Evolutionary conservation across 2,888 invertebrate genomes (phyloP), one percentile per base, ranked within the genome.

Genomic region (Melanotus villosus): DNA sequence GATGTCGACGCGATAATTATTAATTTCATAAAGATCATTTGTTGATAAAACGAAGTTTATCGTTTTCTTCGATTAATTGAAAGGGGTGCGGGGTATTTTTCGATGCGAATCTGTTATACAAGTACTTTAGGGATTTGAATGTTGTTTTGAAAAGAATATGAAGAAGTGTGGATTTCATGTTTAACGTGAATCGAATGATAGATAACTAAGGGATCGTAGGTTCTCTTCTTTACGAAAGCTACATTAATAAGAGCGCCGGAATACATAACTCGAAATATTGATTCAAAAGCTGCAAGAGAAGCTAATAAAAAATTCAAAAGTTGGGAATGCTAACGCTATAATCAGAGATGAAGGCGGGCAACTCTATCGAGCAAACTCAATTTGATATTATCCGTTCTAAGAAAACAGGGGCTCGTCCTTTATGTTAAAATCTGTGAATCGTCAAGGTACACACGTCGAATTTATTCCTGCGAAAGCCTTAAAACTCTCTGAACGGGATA

Each of bases 301-400:
- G 34, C 63, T 69, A 72, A 72, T 72, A 72, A 72, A 72, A 72
- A 70, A 70, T 72, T 70, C 62, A 67, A 65, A 64, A 59, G 64
- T 63, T 59, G 23, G 43, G 38, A 63, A 63, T 58, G 54, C 68
- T 62, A 56, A 57, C 59, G 60, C 59, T 60, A 65, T 69, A 69
- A 69, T 69, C 69, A 69, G 60, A 62, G 43, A 62, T 62, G 67
- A 67, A 62, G 30, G 36, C 41, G 60, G 45, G 41, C 36, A 62
- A 58, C 26, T 66, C 41, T 57, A 56, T 57, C 32, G 54, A 56
- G 47, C 64, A 69, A 69, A 69, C 69, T 65, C 69, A 69, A 69
- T 69, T 69, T 69, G 43, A 60, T 69, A 65, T 63, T 69, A 69
- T 65, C 47, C 50, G 23, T 65, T 65, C 65, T 23, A 56, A 38